Evolutionary conservation across 1,140 invertebrate species (phyloP).

Genomic region (Caerostris extrusa): DNA sequence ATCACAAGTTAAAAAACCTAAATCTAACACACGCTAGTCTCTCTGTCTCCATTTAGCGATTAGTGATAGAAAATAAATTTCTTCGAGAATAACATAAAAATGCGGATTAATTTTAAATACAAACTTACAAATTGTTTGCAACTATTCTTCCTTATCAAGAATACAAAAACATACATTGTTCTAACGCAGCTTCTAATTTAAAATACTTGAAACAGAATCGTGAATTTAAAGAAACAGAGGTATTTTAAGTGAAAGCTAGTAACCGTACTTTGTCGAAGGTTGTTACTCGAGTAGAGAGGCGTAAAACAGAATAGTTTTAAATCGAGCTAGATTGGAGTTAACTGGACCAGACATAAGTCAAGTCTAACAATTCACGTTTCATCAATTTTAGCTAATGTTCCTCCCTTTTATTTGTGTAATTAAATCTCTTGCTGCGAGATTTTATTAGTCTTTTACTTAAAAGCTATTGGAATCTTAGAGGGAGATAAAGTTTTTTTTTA

Average conservation of each 20-base stretch:
- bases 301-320: neutral
- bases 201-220: constrained; percentile 1
- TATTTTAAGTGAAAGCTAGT: no score
- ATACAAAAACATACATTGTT: no score
- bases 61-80: no score
- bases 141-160: no score
- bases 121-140: no score
- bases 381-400: constrained; percentile 20
- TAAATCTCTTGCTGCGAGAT: neutral
- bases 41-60: no score
- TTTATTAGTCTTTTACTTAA: constrained; percentile 1
- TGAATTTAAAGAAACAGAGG: neutral
- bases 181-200: neutral
- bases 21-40: no score
- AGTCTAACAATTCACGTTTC: constrained; percentile 18
- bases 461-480: neutral
- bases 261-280: neutral
- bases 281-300: neutral
- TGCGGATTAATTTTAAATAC: no score
- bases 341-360: neutral
- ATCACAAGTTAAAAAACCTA: no score
- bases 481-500: neutral
- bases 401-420: constrained; percentile 6
- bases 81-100: no score
- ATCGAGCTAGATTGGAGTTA: neutral